Evolutionary conservation across 2,113 vertebrate species (phyloP), one percentile per base, ranked within the genome.

Genomic region (Uria lomvia): DNA sequence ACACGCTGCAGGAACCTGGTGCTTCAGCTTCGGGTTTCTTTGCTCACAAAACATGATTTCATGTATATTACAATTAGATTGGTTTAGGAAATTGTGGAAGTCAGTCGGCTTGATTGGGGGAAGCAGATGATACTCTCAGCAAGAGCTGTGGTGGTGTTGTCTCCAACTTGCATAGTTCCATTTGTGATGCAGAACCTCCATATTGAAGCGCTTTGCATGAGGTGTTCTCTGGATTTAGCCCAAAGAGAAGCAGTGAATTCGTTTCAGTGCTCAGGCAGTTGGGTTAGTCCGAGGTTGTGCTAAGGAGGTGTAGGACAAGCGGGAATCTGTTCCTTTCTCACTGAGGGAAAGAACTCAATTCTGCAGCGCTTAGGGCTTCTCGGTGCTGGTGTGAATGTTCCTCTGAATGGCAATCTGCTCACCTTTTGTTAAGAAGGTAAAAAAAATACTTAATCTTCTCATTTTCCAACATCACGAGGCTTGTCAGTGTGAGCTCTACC

Each of bases 121-220:
- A 58, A 66, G 77, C 30, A 67, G 47, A 30, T 56, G 5, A 7
- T 36, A 6, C 43, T 38, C 3, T 56, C 18, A 45, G 42, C 0
- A 0, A 58, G 50, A 66, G 75, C 17, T 1, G 0, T 42, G 40
- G 34, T 50, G 15, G 34, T 88, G 18, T 58, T 38, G 36, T 22
- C 65, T 81, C 29, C 53, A 6, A 0, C 15, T 38, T 15, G 12
- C 6, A 24, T 32, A 43, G 42, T 58, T 52, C 47, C 0, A 0
- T 16, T 42, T 0, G 0, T 83, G 75, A 47, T 6, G 4, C 52
- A 66, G 58, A 75, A 72, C 36, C 67, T 83, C 65, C 42, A 8
- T 20, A 3, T 30, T 65, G 53, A 45, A 55, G 82, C 47, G 36
- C n/a, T 77, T 68, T 4, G 1, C 8, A 8, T 12, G 36, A 70